A percentile compares a stretch with the other conserved stretches of the same genome.
Evolutionary conservation across 2,797 vertebrate species (phyloP).

Genomic region (Philypnodon macrostomus): DNA sequence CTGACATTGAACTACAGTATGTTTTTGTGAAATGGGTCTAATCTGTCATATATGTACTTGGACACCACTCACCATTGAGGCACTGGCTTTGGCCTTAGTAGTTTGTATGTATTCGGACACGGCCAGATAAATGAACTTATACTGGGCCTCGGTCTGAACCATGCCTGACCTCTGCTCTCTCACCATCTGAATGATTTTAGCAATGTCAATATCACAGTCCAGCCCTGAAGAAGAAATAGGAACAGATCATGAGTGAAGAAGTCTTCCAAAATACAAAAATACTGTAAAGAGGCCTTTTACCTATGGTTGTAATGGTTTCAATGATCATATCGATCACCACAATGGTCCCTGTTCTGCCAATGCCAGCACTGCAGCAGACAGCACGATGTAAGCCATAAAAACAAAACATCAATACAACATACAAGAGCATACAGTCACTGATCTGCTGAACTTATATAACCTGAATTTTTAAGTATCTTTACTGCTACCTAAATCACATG

Average conservation of each 20-base stretch:
- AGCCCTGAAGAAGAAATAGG: constrained; percentile 72
- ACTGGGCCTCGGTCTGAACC: constrained; percentile 98
- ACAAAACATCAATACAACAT: no score
- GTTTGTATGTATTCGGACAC: constrained; percentile 92
- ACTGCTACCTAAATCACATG: constrained; percentile 30
- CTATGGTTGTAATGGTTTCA: constrained; percentile 84
- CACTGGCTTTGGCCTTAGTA: constrained; percentile 79
- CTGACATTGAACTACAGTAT: no score
- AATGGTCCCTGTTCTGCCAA: constrained; percentile 95
- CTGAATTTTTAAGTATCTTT: constrained; percentile 14
- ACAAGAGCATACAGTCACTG: background rate
- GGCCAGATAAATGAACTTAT: constrained; percentile 96
- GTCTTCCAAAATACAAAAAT: background rate
- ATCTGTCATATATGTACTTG: no score
- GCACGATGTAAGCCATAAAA: no score
- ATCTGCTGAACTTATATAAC: no score
- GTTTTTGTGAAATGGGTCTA: background rate
- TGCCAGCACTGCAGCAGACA: constrained; percentile 84
- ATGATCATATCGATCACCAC: constrained; percentile 96
- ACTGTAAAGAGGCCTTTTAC: constrained; percentile 57
- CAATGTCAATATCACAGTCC: constrained; percentile 94
- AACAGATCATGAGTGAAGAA: background rate
- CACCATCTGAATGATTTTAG: constrained; percentile 96
- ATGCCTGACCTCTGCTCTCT: constrained; percentile 93
- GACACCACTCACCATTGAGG: constrained; percentile 77